phyloP scores from a whole-genome alignment of 2,888 invertebrate species.

The Nomada ruficornis region DNA sequence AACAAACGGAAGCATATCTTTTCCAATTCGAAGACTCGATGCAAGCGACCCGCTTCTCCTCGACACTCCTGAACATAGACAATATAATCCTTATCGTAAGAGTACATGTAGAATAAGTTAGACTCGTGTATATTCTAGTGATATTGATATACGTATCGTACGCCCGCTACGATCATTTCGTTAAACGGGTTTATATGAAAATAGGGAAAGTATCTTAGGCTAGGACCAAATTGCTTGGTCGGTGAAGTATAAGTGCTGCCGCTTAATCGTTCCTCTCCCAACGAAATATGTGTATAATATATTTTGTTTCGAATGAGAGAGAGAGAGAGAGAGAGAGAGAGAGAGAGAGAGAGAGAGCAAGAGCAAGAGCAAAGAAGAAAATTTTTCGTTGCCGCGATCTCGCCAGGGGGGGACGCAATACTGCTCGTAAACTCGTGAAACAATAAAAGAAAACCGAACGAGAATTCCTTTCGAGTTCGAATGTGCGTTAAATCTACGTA shows the following conservation, averaged over 20 bases:
- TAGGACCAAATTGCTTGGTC: constrained; percentile 62
- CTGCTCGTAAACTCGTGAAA: constrained; percentile 12
- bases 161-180: constrained; percentile 40
- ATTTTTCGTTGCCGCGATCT: background rate
- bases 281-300: constrained; percentile 12
- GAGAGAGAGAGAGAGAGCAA: background rate
- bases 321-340: background rate
- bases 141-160: constrained; percentile 42
- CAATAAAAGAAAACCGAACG: constrained; percentile 31
- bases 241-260: constrained; percentile 41
- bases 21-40: constrained; percentile 15
- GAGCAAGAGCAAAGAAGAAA: background rate
- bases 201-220: constrained; percentile 69
- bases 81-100: constrained; percentile 52
- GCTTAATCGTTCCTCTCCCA: constrained; percentile 7
- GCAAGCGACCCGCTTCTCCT: constrained; percentile 17
- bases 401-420: constrained; percentile 17
- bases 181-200: constrained; percentile 71
- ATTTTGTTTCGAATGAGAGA: background rate
- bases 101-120: constrained; percentile 61
- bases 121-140: constrained; percentile 53
- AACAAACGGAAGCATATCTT: constrained; percentile 22
- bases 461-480: constrained; percentile 33
- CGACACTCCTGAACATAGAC: constrained; percentile 22
- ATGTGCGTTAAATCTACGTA: constrained; percentile 52